These are phyloP conservation scores for Pandemis cinnamomeana DNA, from an alignment of 2,888 invertebrate species.

Conservation along the genomic window DNA sequence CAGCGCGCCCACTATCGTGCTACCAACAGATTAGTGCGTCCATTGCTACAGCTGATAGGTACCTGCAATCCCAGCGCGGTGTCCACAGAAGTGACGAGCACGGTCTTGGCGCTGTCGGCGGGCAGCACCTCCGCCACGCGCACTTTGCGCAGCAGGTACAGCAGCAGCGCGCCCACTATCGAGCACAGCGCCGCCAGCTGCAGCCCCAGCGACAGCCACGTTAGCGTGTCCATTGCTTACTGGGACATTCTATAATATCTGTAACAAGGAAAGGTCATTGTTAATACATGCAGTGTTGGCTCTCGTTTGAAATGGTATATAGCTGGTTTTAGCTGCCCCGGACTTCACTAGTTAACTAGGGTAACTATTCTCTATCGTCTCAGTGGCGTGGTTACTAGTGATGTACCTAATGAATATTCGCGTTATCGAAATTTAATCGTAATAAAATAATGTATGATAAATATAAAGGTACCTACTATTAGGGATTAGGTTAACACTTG, in stretches of 20 bases:
- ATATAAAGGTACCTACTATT: no score
- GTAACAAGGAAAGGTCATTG: constrained; percentile 53
- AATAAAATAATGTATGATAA: no score
- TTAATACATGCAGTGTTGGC: not conserved
- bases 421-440: no score
- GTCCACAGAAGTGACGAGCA: constrained; percentile 91
- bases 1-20: constrained; percentile 92
- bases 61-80: constrained; percentile 92
- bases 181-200: constrained; percentile 92
- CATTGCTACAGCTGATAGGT: not conserved
- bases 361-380: no score
- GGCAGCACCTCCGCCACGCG: constrained; percentile 84
- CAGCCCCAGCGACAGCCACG: constrained; percentile 91
- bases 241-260: constrained; percentile 66
- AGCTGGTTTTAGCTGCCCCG: no score
- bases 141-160: constrained; percentile 91
- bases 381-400: not conserved
- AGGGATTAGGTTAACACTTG: no score
- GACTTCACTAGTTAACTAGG: no score
- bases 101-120: constrained; percentile 88
- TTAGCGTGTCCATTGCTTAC: constrained; percentile 89
- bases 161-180: constrained; percentile 91
- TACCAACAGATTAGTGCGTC: constrained; percentile 89
- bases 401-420: not conserved
- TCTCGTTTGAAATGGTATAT: no score